These are phyloP conservation scores for Holotrichia oblita DNA, from an alignment of 1,140 invertebrate species.

Conservation along the genomic window DNA sequence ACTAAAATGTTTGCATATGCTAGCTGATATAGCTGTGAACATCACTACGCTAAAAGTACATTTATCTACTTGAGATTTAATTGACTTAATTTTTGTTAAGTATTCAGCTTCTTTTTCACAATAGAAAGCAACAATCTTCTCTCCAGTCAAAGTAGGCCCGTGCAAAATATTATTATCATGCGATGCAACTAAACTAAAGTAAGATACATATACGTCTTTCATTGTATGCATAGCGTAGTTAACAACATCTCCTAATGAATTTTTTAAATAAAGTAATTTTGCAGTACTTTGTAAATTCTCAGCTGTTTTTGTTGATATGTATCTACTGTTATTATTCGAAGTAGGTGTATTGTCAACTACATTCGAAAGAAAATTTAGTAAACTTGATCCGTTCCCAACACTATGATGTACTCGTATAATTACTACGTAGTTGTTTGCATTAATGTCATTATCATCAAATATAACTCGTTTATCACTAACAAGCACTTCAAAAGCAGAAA, in stretches of 20 bases:
- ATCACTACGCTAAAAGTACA: slow-evolving; percentile 40
- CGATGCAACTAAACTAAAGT: neutral
- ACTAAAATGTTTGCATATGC: slow-evolving; percentile 26
- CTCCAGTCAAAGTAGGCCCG: neutral
- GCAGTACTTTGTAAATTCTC: too few relatives aligned
- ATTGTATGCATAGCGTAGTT: too few relatives aligned
- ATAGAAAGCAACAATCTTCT: slow-evolving; percentile 38
- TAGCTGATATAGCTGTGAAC: slow-evolving; percentile 22
- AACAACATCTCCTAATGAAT: too few relatives aligned
- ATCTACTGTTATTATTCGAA: neutral
- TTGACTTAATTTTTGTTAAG: slow-evolving; percentile 35
- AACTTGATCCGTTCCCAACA: neutral
- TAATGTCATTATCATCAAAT: neutral
- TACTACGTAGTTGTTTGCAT: neutral
- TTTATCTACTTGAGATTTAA: slow-evolving; percentile 23
- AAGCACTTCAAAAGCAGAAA: neutral
- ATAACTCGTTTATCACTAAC: neutral
- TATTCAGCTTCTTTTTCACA: slow-evolving; percentile 41
- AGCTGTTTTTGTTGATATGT: too few relatives aligned
- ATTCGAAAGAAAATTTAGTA: neutral
- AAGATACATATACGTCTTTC: neutral
- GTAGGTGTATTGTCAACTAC: neutral
- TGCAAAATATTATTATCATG: slow-evolving; percentile 20
- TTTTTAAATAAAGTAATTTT: too few relatives aligned
- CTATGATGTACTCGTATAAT: neutral